phyloP scores from a whole-genome alignment of 1,140 invertebrate genomes.

The Aphaenogaster rudis region DNA sequence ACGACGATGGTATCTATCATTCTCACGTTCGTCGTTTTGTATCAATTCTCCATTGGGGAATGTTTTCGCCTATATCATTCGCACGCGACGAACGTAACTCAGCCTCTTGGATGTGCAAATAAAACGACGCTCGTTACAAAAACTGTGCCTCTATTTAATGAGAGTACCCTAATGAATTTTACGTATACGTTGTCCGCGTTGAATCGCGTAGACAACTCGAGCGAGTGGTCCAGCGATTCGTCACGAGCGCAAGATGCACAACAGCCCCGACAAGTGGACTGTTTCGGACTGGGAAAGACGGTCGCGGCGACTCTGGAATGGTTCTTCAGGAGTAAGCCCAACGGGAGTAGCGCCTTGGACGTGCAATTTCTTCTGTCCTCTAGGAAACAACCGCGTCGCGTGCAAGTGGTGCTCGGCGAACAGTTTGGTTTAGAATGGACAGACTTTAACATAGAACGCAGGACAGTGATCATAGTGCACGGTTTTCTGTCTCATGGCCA shows the following conservation, averaged over 20 bases:
- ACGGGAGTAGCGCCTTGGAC: conserved; percentile 75
- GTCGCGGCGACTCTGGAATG: conserved; percentile 73
- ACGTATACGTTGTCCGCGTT: conserved; percentile 7
- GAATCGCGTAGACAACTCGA: neutral
- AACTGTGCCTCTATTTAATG: neutral
- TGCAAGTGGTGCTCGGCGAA: conserved; percentile 80
- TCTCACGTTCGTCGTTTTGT: neutral
- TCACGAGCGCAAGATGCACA: neutral
- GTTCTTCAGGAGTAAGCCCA: conserved; percentile 74
- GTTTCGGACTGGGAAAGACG: conserved; percentile 79
- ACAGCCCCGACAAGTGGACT: conserved; percentile 74
- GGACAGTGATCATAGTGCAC: conserved; percentile 88
- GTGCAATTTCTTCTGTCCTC: conserved; percentile 82
- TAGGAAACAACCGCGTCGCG: conserved; percentile 73
- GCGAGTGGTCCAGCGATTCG: neutral
- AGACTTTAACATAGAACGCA: conserved; percentile 86
- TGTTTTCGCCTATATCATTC: neutral
- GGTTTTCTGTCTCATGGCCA: conserved; percentile 88
- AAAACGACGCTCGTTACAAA: neutral
- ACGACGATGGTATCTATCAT: neutral
- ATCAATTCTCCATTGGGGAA: neutral
- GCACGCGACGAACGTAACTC: neutral
- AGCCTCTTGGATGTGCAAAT: neutral
- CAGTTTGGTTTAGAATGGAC: conserved; percentile 89
- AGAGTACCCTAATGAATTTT: conserved; percentile 36